phyloP scores from a whole-genome alignment of 2,888 invertebrate genomes.

The Protophormia terraenovae region DNA sequence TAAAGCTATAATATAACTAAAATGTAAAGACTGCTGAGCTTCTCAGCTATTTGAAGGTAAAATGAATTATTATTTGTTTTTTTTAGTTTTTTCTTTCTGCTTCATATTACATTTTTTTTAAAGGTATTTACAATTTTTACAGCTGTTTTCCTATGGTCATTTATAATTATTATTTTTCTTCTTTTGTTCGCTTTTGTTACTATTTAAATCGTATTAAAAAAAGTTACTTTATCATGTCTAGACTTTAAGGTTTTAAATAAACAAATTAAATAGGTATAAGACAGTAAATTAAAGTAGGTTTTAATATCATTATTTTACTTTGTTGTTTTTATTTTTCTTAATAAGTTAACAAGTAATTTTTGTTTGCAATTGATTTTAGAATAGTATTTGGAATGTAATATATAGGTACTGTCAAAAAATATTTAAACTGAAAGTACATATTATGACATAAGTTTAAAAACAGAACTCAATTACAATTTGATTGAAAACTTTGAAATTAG shows the following conservation, averaged over 20 bases:
- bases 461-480: too few relatives aligned
- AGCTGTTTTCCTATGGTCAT: slow-evolving; percentile 24
- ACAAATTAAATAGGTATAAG: too few relatives aligned
- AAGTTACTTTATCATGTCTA: slow-evolving; percentile 45
- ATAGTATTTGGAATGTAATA: too few relatives aligned
- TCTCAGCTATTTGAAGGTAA: not conserved
- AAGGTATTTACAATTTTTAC: not conserved
- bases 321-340: not conserved
- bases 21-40: not conserved
- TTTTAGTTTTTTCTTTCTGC: not conserved
- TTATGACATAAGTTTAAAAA: too few relatives aligned
- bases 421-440: too few relatives aligned
- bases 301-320: too few relatives aligned
- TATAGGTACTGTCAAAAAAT: too few relatives aligned
- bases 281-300: not conserved
- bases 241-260: slow-evolving; percentile 28
- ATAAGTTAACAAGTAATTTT: too few relatives aligned
- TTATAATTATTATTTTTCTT: slow-evolving; percentile 31
- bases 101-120: not conserved
- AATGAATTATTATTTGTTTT: not conserved
- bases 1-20: too few relatives aligned
- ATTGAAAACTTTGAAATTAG: too few relatives aligned
- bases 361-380: too few relatives aligned
- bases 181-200: slow-evolving; percentile 5
- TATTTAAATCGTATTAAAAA: slow-evolving; percentile 31